Evolutionary conservation across 2,888 invertebrate genomes (phyloP), one percentile per base, ranked within the genome.

Genomic region (Tiliacea aurago): DNA sequence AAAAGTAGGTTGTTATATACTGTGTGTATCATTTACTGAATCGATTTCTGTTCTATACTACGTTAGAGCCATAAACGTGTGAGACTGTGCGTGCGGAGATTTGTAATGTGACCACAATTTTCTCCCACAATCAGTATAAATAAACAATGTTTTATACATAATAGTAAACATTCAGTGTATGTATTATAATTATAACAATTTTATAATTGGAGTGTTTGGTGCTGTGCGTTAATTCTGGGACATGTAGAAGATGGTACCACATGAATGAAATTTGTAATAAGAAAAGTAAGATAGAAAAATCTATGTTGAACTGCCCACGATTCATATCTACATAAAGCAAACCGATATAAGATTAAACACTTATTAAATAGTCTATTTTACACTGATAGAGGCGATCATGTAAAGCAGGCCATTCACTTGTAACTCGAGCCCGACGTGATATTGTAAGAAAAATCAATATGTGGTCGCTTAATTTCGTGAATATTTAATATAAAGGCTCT

Each of bases 401-500:
- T 66, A 69, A 76, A 66, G 28, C 20, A 58, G 41, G 20, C 6
- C 13, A 49, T 66, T 61, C 51, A 45, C 58, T 61, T 63, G 62
- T 70, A 62, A 49, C 51, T 67, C 13, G n/a, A 62, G 4, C 23
- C 18, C 15, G 49, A 59, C 45, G 51, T 45, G 47, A 53, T 33
- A 67, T 61, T 61, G 55, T 49, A 43, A 61, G 58, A 37, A 70
- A 69, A 70, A 78, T 76, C 67, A 74, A 75, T 83, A 79, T 73
- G 72, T 73, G 73, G 77, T 76, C 64, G 68, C 75, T 63, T 84
- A 84, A 86, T 85, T 84, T 83, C 76, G 78, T 80, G 77, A 76
- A 81, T 84, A 82, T 84, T 78, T 81, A 74, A 80, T 81, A 83
- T 81, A 85, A 86, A 86, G 72, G 73, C 76, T 78, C 78, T 80